These are phyloP conservation scores for Antheraea yamamai DNA, from an alignment of 2,888 invertebrate species.

Conservation along the genomic window DNA sequence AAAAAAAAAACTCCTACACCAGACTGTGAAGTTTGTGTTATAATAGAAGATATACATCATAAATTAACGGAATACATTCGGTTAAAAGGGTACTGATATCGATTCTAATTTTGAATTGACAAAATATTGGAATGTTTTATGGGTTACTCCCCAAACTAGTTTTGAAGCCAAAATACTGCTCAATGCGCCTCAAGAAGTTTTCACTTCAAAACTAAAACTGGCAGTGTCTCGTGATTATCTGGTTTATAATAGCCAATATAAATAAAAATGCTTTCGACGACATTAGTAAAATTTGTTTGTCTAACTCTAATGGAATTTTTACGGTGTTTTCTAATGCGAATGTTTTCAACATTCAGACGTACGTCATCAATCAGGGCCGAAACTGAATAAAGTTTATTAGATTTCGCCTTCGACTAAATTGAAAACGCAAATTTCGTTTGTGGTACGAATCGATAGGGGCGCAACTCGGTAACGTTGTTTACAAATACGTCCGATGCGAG, in stretches of 20 bases:
- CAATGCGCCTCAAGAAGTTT: too few relatives aligned
- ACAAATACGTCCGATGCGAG: neutral
- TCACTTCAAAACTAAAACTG: too few relatives aligned
- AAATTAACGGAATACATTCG: too few relatives aligned
- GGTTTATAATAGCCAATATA: neutral
- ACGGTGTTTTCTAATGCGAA: constrained; percentile 2
- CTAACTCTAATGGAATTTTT: neutral
- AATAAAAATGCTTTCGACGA: neutral
- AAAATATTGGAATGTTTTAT: too few relatives aligned
- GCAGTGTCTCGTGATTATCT: too few relatives aligned
- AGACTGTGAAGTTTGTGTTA: too few relatives aligned
- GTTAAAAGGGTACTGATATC: too few relatives aligned
- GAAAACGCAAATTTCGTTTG: constrained; percentile 7
- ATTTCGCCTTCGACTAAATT: neutral
- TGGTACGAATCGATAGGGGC: constrained; percentile 3
- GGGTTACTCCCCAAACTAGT: too few relatives aligned
- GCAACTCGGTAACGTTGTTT: constrained; percentile 8
- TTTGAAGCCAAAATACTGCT: too few relatives aligned
- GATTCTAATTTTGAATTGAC: too few relatives aligned
- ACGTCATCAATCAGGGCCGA: neutral
- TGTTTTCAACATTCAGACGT: neutral
- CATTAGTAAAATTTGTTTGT: neutral
- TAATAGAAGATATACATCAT: too few relatives aligned
- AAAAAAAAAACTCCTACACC: too few relatives aligned
- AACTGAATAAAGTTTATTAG: constrained; percentile 1